phyloP scores from a whole-genome alignment of 2,888 invertebrate species.

The Drosophila pegasa region DNA sequence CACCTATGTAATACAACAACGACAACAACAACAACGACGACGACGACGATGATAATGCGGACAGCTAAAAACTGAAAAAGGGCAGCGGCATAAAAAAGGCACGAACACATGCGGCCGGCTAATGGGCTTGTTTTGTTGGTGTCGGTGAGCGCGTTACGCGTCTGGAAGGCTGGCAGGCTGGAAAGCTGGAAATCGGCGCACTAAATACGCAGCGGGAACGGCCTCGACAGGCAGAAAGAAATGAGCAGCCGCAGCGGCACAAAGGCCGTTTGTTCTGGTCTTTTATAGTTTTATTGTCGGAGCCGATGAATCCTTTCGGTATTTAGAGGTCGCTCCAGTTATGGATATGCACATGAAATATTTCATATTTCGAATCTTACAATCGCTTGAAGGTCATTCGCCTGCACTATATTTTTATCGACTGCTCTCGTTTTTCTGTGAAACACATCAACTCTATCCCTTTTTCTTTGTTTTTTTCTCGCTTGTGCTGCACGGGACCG shows the following conservation, averaged over 20 bases:
- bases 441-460: constrained; percentile 32
- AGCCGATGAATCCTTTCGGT: constrained; percentile 51
- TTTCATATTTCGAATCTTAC: constrained; percentile 68
- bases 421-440: constrained; percentile 62
- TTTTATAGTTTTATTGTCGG: constrained; percentile 80
- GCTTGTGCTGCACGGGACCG: constrained; percentile 16
- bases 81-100: constrained; percentile 19
- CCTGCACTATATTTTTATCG: constrained; percentile 59
- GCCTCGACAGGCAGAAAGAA: constrained; percentile 62
- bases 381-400: constrained; percentile 69
- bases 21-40: constrained; percentile 14
- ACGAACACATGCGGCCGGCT: constrained; percentile 19
- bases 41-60: constrained; percentile 13
- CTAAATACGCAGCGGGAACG: constrained; percentile 80
- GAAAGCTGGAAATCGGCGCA: constrained; percentile 55
- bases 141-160: constrained; percentile 54
- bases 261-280: constrained; percentile 78
- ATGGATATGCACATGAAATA: constrained; percentile 71
- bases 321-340: constrained; percentile 57
- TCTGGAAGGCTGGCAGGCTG: constrained; percentile 48
- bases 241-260: constrained; percentile 40
- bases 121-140: constrained; percentile 35
- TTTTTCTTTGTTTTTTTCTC: constrained; percentile 23
- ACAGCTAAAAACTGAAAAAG: constrained; percentile 8
- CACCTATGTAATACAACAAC: constrained; percentile 1